Conservation (phyloP, 2,888 invertebrate species). For the Agrochola circellaris region DNA sequence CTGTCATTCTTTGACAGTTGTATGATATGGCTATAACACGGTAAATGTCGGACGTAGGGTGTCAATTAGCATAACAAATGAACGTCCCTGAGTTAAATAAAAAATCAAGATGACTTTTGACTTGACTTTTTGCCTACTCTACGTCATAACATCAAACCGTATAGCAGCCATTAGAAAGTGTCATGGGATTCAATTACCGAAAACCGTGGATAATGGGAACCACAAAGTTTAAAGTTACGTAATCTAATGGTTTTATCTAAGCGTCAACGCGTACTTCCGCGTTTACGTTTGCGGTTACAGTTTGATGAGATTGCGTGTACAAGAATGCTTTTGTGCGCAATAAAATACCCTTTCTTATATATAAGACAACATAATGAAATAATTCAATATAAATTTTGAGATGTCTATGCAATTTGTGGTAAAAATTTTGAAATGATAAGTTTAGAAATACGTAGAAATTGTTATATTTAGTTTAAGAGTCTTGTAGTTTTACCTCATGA, state of each 20-base stretch:
- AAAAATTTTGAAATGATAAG: background rate
- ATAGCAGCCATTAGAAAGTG: slow-evolving; percentile 66
- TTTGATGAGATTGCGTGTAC: slow-evolving; percentile 26
- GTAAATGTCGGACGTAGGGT: no score
- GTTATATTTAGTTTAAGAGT: background rate
- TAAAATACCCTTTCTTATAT: background rate
- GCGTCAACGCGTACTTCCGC: slow-evolving; percentile 13
- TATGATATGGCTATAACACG: no score
- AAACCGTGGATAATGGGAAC: slow-evolving; percentile 52
- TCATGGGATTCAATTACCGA: slow-evolving; percentile 55
- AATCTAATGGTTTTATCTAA: slow-evolving; percentile 28
- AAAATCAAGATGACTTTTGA: no score
- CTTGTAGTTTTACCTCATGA: background rate
- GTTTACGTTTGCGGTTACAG: slow-evolving; percentile 37
- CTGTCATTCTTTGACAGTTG: no score
- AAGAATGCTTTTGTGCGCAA: background rate
- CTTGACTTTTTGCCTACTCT: background rate
- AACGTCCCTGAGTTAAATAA: no score
- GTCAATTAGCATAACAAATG: no score
- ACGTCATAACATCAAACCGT: slow-evolving; percentile 15
- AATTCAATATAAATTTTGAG: background rate
- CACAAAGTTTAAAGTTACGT: slow-evolving; percentile 29
- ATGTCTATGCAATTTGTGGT: slow-evolving; percentile 12
- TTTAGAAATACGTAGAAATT: background rate
- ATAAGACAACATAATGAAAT: background rate